These are phyloP conservation scores for Amblyopsis rosae DNA, from an alignment of 2,113 vertebrate species.

Conservation along the genomic window DNA sequence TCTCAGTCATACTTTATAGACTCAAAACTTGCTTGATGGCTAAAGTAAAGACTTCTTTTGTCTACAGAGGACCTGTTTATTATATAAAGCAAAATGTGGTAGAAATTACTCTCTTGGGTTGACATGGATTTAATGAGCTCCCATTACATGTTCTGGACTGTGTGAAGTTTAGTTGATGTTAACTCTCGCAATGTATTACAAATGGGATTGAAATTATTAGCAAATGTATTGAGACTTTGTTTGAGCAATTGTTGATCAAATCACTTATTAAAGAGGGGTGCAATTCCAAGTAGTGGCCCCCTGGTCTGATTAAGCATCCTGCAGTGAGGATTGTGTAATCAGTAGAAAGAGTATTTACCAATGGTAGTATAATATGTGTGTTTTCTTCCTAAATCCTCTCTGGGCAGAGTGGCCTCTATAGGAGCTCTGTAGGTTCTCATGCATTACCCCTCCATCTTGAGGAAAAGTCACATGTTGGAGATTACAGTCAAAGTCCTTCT, in stretches of 20 bases:
- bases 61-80: not conserved
- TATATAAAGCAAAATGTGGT: not conserved
- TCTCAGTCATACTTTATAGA: too few species aligned
- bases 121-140: too few species aligned
- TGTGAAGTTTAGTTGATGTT: slow-evolving; percentile 16
- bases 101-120: too few species aligned
- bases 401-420: slow-evolving; percentile 31
- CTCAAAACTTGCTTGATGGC: too few species aligned
- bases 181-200: not conserved
- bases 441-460: slow-evolving; percentile 30
- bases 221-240: slow-evolving; percentile 41
- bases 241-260: slow-evolving; percentile 55
- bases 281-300: slow-evolving; percentile 62
- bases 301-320: slow-evolving; percentile 59
- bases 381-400: slow-evolving; percentile 63
- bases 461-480: slow-evolving; percentile 66
- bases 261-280: slow-evolving; percentile 51
- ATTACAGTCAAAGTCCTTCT: slow-evolving; percentile 56
- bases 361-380: slow-evolving; percentile 63
- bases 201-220: slow-evolving; percentile 36
- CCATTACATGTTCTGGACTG: slow-evolving; percentile 5
- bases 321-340: slow-evolving; percentile 65
- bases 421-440: slow-evolving; percentile 53
- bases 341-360: slow-evolving; percentile 67
- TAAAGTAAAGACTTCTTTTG: not conserved